phyloP scores from a whole-genome alignment of 1,140 invertebrate genomes.

The Rhopalosiphum maidis region DNA sequence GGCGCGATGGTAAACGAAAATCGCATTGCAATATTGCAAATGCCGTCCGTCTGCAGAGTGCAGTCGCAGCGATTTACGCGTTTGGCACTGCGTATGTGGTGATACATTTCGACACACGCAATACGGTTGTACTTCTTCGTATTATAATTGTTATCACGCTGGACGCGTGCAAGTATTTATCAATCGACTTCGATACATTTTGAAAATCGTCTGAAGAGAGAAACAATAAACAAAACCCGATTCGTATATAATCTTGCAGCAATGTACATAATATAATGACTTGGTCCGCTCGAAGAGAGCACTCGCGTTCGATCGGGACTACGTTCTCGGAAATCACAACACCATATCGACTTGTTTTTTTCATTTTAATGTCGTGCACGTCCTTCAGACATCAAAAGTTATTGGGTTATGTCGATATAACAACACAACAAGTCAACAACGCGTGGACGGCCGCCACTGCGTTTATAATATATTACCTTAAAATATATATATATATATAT shows the following conservation, averaged over 20 bases:
- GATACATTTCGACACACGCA: neutral
- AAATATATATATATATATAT: neutral
- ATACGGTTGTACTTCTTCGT: neutral
- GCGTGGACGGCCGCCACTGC: neutral
- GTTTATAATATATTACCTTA: neutral
- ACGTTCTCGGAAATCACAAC: neutral
- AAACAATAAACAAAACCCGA: neutral
- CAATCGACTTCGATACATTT: neutral
- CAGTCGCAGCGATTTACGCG: neutral
- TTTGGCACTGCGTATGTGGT: neutral
- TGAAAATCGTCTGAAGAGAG: constrained; percentile 6
- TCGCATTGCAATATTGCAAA: neutral
- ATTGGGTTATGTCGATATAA: neutral
- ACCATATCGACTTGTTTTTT: neutral
- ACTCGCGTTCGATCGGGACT: neutral
- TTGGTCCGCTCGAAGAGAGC: neutral
- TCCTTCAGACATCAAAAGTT: neutral
- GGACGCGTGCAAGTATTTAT: neutral
- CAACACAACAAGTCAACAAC: neutral
- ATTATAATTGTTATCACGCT: neutral
- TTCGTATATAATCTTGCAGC: neutral
- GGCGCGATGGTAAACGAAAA: neutral
- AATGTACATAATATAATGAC: neutral
- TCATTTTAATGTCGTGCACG: neutral
- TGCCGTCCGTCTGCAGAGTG: neutral